Evolutionary conservation across 2,797 vertebrate genomes (phyloP).

Genomic region (Chanos chanos): DNA sequence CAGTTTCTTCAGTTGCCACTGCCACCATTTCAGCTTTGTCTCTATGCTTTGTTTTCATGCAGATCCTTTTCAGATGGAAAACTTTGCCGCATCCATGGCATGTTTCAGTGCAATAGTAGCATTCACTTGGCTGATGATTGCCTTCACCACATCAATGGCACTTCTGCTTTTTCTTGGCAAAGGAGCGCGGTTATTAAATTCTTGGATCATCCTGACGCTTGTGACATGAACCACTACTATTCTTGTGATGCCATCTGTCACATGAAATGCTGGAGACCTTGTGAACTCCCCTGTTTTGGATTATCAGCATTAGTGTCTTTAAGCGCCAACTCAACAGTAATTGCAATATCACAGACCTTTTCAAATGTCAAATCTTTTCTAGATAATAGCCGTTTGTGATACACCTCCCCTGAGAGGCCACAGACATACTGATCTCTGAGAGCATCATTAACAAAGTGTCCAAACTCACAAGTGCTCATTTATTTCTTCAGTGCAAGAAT

Average conservation of each 20-base stretch:
- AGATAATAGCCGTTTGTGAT: neutral
- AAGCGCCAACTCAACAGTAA: conserved; percentile 2
- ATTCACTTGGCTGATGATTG: neutral
- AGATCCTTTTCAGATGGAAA: neutral
- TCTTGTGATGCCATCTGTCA: neutral
- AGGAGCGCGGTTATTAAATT: neutral
- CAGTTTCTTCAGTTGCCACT: neutral
- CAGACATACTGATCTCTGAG: conserved; percentile 11
- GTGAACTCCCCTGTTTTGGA: neutral
- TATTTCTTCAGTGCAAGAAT: neutral
- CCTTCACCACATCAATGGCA: neutral
- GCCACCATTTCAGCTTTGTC: neutral
- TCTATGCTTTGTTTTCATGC: neutral
- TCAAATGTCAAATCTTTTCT: conserved; percentile 8
- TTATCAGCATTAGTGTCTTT: conserved; percentile 1
- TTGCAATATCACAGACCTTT: conserved; percentile 11
- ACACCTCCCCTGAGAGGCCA: neutral
- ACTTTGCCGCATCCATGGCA: conserved; percentile 1
- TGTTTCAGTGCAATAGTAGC: neutral
- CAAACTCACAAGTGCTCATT: conserved; percentile 13
- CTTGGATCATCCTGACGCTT: too few relatives aligned
- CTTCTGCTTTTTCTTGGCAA: too few relatives aligned
- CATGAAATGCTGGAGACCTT: neutral
- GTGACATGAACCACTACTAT: neutral
- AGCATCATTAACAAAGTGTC: conserved; percentile 1